These are phyloP conservation scores for Bactericera cockerelli DNA, from an alignment of 1,140 invertebrate genomes.

Conservation along the genomic window DNA sequence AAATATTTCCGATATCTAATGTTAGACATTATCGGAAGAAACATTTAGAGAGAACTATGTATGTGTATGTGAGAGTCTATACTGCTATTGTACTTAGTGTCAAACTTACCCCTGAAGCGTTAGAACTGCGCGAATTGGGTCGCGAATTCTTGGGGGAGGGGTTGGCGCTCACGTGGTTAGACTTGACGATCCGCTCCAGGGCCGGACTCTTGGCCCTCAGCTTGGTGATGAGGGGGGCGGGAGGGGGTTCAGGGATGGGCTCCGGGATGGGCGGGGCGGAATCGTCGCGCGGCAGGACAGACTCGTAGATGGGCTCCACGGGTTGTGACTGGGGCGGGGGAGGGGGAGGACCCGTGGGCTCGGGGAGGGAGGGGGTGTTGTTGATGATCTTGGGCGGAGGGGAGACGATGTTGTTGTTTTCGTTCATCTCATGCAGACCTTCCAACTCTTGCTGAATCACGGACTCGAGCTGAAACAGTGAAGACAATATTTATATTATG, in stretches of 20 bases:
- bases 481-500: constrained; percentile 2
- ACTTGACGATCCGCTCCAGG: constrained; percentile 17
- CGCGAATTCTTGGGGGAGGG: constrained; percentile 30
- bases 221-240: constrained; percentile 30
- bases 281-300: constrained; percentile 52
- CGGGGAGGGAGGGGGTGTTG: constrained; percentile 39
- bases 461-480: constrained; percentile 33
- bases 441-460: constrained; percentile 41
- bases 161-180: background rate
- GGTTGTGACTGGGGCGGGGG: constrained; percentile 33
- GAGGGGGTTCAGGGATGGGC: too few species aligned
- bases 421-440: constrained; percentile 16
- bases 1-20: too few species aligned
- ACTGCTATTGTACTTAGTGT: too few species aligned
- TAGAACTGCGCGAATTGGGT: constrained; percentile 28
- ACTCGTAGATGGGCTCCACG: constrained; percentile 69
- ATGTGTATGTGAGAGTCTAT: too few species aligned
- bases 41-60: too few species aligned
- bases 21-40: too few species aligned
- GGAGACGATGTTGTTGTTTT: constrained; percentile 10
- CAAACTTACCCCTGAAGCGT: constrained; percentile 22
- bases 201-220: constrained; percentile 28
- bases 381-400: constrained; percentile 4
- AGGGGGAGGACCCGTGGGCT: constrained; percentile 54
- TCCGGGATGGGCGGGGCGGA: constrained; percentile 32